These are phyloP conservation scores for Epirrhoe alternata DNA, from an alignment of 2,888 invertebrate genomes.

Conservation along the genomic window DNA sequence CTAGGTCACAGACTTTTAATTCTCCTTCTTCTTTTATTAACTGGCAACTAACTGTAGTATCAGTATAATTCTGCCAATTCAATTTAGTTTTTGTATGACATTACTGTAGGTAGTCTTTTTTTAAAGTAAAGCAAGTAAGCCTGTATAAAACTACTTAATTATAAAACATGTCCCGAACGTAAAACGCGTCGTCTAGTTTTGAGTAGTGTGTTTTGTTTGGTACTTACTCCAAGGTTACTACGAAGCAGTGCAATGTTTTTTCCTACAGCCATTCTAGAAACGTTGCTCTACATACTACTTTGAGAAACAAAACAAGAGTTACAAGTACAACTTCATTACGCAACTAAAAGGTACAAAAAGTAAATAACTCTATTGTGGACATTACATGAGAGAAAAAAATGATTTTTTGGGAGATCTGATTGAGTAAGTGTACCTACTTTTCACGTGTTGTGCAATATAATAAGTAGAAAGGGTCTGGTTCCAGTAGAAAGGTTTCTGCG, in stretches of 20 bases:
- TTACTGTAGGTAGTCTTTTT: no score
- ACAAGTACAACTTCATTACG: background rate
- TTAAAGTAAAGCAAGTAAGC: no score
- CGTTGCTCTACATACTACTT: constrained; percentile 3
- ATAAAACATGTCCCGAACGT: no score
- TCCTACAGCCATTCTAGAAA: background rate
- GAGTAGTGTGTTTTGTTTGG: no score
- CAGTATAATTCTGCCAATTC: no score
- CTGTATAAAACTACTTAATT: no score
- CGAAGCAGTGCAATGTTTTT: background rate
- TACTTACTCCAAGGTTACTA: background rate
- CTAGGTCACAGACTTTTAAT: no score
- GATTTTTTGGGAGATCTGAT: background rate
- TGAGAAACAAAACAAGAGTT: constrained; percentile 6
- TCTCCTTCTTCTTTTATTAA: no score
- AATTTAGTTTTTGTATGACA: no score
- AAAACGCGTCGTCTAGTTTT: no score
- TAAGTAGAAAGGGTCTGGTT: background rate
- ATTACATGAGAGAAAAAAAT: background rate
- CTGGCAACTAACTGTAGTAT: no score
- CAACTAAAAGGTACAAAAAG: background rate
- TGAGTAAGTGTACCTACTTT: background rate
- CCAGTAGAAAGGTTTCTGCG: background rate
- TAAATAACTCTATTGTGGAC: background rate
- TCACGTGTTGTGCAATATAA: background rate